Base-by-base conservation (phyloP, 2,888 invertebrate genomes). In the Mamestra brassicae region DNA sequence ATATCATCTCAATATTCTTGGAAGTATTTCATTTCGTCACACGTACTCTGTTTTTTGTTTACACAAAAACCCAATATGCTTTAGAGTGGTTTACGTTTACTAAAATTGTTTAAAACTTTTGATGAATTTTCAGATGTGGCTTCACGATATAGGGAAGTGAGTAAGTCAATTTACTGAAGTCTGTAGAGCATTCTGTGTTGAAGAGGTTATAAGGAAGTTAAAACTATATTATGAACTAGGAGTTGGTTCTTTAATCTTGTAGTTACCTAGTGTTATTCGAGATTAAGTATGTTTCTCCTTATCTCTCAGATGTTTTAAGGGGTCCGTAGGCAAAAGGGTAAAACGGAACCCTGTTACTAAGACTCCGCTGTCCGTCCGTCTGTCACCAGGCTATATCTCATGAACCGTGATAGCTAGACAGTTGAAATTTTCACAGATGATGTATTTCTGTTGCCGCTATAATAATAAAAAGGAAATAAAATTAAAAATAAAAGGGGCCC, bases 71-170 rank as follows among this genome's bases (percentile, higher is more conserved):
- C 61, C 45, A 64, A 64, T 73, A 68, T 38, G 13, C 54, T 58
- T 63, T 57, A 17, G 26, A 78, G 67, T 68, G 70, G 83, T 78
- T 68, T 52, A n/a, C n/a, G 52, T 75, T 52, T 57, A 38, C 74
- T 75, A 73, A 75, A 83, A 75, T 71, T 71, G 68, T 68, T 83
- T 34, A 13, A 61, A 83, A 80, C 64, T 80, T 83, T 83, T 83
- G 65, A 83, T 80, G 65, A 78, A 78, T 60, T 74, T 78, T 69
- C 60, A 26, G 34, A 70, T 60, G 69, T 62, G 65, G 63, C 34
- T 55, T 58, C 61, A 47, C 42, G 2, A 50, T 50, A 52, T 60
- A 67, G 63, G 38, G 15, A 57, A 73, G 38, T 26, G 60, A 82
- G 78, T 60, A 70, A 67, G 36, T 52, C 78, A 78, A 78, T 73